Evolutionary conservation across 2,113 vertebrate species (phyloP).

Genomic region (Dromiciops gliroides): DNA sequence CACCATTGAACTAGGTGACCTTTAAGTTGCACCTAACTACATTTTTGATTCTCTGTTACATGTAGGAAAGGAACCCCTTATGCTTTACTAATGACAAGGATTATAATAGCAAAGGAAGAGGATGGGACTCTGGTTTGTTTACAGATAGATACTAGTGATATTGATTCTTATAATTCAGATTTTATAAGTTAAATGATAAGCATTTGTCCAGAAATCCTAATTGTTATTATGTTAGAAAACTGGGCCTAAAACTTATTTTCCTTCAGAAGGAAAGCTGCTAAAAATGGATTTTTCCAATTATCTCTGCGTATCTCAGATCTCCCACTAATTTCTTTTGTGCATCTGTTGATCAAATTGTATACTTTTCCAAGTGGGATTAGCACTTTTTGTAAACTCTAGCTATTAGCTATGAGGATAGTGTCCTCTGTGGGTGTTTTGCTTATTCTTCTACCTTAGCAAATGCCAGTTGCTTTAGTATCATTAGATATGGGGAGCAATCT

Average conservation of each 20-base stretch:
- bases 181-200: slow-evolving; percentile 29
- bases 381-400: slow-evolving; percentile 27
- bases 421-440: slow-evolving; percentile 37
- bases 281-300: slow-evolving; percentile 57
- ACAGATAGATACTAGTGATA: neutral
- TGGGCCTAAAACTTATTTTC: slow-evolving; percentile 44
- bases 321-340: slow-evolving; percentile 42
- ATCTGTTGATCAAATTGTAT: slow-evolving; percentile 54
- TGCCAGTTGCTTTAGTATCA: slow-evolving; percentile 34
- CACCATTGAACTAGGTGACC: neutral
- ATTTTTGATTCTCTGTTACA: neutral
- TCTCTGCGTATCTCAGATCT: slow-evolving; percentile 61
- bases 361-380: slow-evolving; percentile 42
- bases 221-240: slow-evolving; percentile 25
- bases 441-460: slow-evolving; percentile 45
- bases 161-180: slow-evolving; percentile 14
- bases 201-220: slow-evolving; percentile 9
- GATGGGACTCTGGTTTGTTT: neutral
- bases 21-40: neutral
- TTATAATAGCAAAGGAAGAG: neutral
- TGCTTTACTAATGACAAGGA: neutral
- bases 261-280: slow-evolving; percentile 1
- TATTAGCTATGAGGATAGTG: slow-evolving; percentile 8
- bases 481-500: slow-evolving; percentile 25
- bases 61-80: neutral